Evolutionary conservation across 2,113 vertebrate genomes (phyloP), one percentile per base, ranked within the genome.

Genomic region (Sapajus apella): DNA sequence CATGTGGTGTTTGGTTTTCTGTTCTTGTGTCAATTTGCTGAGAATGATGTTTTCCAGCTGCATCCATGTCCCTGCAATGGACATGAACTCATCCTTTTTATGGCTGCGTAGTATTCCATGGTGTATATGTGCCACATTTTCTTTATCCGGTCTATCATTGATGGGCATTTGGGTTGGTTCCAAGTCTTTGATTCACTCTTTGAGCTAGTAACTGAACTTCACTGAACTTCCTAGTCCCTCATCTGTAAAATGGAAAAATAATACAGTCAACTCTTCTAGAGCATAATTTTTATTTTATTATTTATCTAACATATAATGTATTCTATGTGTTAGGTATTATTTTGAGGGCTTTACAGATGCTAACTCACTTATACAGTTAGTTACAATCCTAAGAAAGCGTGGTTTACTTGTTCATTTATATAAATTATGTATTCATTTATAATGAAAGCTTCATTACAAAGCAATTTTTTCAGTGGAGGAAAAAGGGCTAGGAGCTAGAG

Each of bases 361-460:
- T 35, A 43, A 55, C 10, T 83, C 35, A 87, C 40, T 87, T 87
- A 83, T 50, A n/a, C 13, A 68, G 55, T 21, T 73, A 47, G 32
- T 61, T 72, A 77, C 8, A 66, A 40, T 83, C 55, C 47, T 90
- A 30, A 82, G 35, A 88, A 94, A 87, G 20, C 14, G 50, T 73
- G 27, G 17, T 20, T 58, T 96, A 43, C 40, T 93, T 93, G 50
- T 83, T 91, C 55, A 56, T 76, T 76, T 66, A 77, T 47, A 56
- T 83, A 35, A 56, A 84, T 75, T 58, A 80, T 84, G 37, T 89
- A 56, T 91, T 47, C 47, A 73, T 58, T 90, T 73, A n/a, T 82
- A 86, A 91, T 91, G 47, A 76, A 86, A 40, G 12, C 81, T 91
- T 82, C n/a, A 91, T 82, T 58, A 68, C 0, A 83, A 91, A 95